Evolutionary conservation across 2,113 vertebrate genomes (phyloP).

Genomic region (Catagonus wagneri): DNA sequence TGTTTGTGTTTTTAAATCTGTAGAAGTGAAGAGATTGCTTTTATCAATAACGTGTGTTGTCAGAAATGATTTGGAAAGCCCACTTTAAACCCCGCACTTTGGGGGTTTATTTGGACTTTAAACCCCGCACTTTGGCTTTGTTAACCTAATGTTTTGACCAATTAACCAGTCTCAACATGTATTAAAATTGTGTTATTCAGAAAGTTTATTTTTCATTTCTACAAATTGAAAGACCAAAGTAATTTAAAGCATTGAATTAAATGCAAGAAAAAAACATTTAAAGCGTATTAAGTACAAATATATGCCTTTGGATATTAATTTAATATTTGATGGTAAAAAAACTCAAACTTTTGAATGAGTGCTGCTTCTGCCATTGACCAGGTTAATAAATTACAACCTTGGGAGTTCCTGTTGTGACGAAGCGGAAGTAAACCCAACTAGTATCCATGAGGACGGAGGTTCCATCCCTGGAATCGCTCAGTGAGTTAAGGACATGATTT

Average conservation of each 20-base stretch:
- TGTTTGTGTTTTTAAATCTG: neutral
- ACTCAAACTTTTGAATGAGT: neutral
- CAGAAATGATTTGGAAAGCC: conserved; percentile 19
- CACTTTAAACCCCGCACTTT: neutral
- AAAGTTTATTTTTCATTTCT: conserved; percentile 35
- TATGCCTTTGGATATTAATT: neutral
- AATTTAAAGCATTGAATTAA: neutral
- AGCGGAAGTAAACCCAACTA: no score
- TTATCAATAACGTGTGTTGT: neutral
- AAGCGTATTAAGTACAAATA: neutral
- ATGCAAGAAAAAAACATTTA: neutral
- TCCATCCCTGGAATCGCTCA: no score
- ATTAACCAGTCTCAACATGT: neutral
- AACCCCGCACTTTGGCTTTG: neutral
- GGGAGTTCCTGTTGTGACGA: no score
- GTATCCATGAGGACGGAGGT: no score
- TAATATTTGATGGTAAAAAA: neutral
- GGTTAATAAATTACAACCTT: neutral
- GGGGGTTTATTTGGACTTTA: neutral
- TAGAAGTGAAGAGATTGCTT: neutral
- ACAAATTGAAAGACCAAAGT: neutral
- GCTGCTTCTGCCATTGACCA: neutral
- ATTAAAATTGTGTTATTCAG: neutral
- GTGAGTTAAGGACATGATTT: no score
- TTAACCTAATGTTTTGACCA: neutral